Evolutionary conservation across 2,888 invertebrate species (phyloP).

Genomic region (Metalampra italica): DNA sequence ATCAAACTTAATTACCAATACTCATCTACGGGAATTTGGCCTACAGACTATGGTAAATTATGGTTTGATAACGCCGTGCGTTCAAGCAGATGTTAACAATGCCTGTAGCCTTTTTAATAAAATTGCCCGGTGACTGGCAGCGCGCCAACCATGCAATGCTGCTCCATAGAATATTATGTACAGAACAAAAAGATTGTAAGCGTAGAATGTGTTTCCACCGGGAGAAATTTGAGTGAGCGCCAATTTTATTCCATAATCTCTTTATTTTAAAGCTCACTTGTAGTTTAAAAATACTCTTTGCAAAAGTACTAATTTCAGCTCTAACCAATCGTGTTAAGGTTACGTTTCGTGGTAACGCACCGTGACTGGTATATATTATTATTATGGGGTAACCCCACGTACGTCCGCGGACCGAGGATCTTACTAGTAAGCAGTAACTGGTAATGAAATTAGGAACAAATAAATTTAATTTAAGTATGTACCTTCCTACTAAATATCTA

Average conservation of each 20-base stretch:
- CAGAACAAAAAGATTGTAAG: background rate
- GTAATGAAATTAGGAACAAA: no score
- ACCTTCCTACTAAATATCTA: no score
- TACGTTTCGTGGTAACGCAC: no score
- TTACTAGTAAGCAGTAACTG: no score
- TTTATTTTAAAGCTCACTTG: background rate
- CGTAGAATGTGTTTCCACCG: background rate
- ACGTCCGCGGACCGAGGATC: no score
- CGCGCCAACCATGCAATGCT: constrained; percentile 38
- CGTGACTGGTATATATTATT: no score
- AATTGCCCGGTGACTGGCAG: constrained; percentile 41
- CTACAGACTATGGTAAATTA: no score
- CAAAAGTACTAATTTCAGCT: background rate
- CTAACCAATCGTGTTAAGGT: no score
- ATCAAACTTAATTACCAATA: no score
- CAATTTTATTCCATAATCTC: background rate
- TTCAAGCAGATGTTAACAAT: constrained; percentile 51
- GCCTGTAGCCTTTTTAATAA: constrained; percentile 47
- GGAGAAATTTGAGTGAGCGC: background rate
- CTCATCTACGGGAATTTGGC: no score
- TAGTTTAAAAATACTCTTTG: background rate
- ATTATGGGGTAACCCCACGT: no score
- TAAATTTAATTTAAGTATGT: no score
- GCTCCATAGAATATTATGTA: constrained; percentile 11
- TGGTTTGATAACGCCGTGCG: background rate